Evolutionary conservation across 1,140 invertebrate genomes (phyloP).

Genomic region (Grapholita molesta): DNA sequence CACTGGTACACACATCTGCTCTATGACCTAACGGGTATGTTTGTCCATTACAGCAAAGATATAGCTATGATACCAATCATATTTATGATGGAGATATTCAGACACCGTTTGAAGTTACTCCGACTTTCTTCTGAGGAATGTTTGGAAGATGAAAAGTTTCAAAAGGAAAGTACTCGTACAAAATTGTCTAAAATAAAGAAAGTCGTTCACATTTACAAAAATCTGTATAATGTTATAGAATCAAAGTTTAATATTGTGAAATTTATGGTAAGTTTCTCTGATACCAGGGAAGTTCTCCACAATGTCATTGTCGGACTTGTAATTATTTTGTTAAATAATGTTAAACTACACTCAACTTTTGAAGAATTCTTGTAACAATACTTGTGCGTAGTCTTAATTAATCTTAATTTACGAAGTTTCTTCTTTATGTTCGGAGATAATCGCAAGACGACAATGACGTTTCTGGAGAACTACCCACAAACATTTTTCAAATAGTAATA

Average conservation of each 20-base stretch:
- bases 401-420: no score
- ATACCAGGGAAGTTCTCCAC: no score
- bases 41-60: not conserved
- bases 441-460: no score
- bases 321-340: no score
- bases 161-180: not conserved
- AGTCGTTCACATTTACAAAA: not conserved
- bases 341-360: no score
- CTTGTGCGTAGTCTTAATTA: no score
- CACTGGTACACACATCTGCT: not conserved
- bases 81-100: not conserved
- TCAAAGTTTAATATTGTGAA: not conserved
- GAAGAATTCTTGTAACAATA: no score
- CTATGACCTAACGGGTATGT: not conserved
- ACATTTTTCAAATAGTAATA: no score
- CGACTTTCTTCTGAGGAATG: not conserved
- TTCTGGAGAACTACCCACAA: no score
- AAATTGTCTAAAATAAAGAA: not conserved
- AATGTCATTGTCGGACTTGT: no score
- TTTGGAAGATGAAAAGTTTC: not conserved
- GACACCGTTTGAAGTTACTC: not conserved
- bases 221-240: not conserved
- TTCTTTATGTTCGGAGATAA: no score
- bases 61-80: not conserved
- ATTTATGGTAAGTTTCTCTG: not conserved